Evolutionary conservation across 2,113 vertebrate genomes (phyloP).

Genomic region (Xerus inauris): DNA sequence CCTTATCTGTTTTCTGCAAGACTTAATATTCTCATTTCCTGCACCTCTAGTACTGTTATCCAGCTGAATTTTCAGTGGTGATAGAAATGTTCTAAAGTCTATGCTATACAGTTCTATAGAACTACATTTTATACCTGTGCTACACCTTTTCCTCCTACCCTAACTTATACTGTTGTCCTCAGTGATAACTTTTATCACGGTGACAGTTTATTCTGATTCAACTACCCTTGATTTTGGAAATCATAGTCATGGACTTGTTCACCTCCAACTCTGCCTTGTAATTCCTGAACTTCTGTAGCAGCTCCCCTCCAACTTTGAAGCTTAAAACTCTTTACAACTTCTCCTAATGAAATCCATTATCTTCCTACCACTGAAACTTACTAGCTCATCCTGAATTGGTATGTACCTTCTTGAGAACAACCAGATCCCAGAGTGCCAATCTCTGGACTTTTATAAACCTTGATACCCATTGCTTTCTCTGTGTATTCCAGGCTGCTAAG

Average conservation of each 20-base stretch:
- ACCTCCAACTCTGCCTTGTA: neutral
- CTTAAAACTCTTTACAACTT: neutral
- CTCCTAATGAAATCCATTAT: neutral
- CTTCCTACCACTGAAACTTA: neutral
- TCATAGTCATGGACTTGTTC: neutral
- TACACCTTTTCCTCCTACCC: neutral
- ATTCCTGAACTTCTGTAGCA: neutral
- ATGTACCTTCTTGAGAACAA: neutral
- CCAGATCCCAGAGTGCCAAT: neutral
- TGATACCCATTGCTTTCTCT: neutral
- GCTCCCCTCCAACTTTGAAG: neutral
- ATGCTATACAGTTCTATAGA: neutral
- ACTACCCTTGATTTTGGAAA: neutral
- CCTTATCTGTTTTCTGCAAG: neutral
- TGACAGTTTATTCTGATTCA: neutral
- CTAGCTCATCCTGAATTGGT: neutral
- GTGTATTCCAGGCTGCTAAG: neutral
- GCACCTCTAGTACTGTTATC: neutral
- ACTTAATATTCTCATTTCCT: neutral
- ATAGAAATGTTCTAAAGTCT: neutral
- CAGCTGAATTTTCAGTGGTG: neutral
- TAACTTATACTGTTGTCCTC: neutral
- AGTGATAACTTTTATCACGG: neutral
- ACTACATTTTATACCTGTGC: neutral
- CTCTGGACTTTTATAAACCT: neutral